Percentiles rank a stretch among this genome's conserved stretches.
Conservation (phyloP, 2,113 vertebrate genomes). For the Petrocephalus microphthalmus region DNA sequence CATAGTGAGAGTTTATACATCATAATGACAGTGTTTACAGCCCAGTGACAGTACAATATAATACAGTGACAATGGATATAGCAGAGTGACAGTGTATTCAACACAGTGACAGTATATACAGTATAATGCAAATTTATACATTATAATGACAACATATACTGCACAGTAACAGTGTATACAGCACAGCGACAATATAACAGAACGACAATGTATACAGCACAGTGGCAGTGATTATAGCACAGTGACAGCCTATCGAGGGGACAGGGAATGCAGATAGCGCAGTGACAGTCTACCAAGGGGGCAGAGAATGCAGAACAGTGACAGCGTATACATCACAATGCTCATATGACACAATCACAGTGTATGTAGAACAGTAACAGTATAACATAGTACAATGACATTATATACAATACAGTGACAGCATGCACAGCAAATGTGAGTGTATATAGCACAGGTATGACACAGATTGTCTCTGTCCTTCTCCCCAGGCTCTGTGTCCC, state of each 20-base stretch:
- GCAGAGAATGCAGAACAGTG: not conserved
- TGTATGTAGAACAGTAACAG: not conserved
- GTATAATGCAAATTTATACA: too few relatives aligned
- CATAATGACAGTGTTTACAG: not conserved
- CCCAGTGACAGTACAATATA: too few relatives aligned
- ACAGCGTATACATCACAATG: not conserved
- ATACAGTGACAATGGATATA: not conserved
- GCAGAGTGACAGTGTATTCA: not conserved
- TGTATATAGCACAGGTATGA: not conserved
- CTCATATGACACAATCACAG: too few relatives aligned
- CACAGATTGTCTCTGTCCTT: not conserved
- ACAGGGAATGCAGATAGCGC: not conserved
- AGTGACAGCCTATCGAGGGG: not conserved
- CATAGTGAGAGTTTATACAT: not conserved
- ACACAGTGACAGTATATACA: not conserved
- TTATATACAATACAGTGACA: too few relatives aligned
- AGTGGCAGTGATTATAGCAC: not conserved
- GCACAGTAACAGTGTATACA: not conserved
- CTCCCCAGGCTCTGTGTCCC: constrained; percentile 74
- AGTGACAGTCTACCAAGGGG: not conserved
- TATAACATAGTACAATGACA: too few relatives aligned
- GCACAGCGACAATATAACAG: not conserved
- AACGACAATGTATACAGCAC: not conserved
- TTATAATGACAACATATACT: not conserved
- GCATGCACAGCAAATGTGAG: too few relatives aligned